Evolutionary conservation across 2,888 invertebrate genomes (phyloP), one percentile per base, ranked within the genome.

Genomic region (Ceramica pisi): DNA sequence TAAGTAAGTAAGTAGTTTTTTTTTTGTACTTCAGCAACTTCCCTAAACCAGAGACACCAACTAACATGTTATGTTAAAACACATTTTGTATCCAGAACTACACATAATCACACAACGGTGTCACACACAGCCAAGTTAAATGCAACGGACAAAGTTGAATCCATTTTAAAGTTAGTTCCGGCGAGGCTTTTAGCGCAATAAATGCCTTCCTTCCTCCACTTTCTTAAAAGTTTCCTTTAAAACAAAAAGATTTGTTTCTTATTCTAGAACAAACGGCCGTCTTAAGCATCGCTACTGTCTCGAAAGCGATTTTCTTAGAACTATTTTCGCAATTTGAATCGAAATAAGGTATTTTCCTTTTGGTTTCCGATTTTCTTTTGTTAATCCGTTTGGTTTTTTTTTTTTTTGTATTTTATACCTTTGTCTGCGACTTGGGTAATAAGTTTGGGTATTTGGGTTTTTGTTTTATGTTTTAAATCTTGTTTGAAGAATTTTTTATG

Each of bases 141-240:
- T 94, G 94, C 95, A 94, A 92, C 94, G 91, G 92, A 92, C 93
- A 94, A 95, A 95, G 94, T 95, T 95, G 95, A 95, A 95, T 95
- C 95, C 94, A 94, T 94, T 95, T 94, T 95, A 94, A 95, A 95
- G 94, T 94, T 94, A 94, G 93, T 92, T 94, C 94, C 92, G 91
- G 88, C 90, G 90, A 92, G 89, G 95, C 95, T 95, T 95, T 95
- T 95, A 95, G 95, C 91, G 94, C 95, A 94, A 95, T 95, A 95
- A 95, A 95, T 95, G 95, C 95, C 95, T 95, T 95, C 94, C 95
- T 95, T 95, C 95, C 94, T 92, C 89, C 83, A 92, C 93, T 95
- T 94, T 94, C 94, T 94, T 94, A 94, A 95, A 95, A 94, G 94
- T 94, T 94, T 95, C 93, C 94, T 93, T 91, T 94, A 91, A 92